These are phyloP conservation scores for Pedetes capensis DNA, from an alignment of 2,113 vertebrate species.

Conservation along the genomic window DNA sequence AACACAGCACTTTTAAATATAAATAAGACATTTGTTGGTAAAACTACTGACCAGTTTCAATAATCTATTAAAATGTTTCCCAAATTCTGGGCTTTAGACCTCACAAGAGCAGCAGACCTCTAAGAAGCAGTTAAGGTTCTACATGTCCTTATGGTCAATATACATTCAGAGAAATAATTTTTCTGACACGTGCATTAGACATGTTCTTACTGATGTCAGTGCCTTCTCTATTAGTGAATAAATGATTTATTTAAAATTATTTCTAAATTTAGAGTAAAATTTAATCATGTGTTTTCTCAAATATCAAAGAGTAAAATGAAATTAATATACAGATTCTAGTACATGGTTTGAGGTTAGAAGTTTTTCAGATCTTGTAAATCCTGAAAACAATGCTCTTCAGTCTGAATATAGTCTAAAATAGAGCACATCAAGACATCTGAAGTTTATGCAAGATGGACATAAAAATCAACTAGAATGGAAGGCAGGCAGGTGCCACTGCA, in stretches of 20 bases:
- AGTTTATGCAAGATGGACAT: not conserved
- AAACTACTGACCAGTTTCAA: not conserved
- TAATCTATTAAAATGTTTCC: not conserved
- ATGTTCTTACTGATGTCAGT: not conserved
- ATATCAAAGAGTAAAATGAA: not conserved
- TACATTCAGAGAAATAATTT: not conserved
- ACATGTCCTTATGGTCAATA: not conserved
- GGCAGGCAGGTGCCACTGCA: not conserved
- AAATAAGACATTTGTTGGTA: constrained; percentile 16
- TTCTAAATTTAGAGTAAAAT: constrained; percentile 29
- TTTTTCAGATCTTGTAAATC: not conserved
- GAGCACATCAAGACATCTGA: not conserved
- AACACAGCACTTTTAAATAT: not conserved
- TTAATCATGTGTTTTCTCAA: not conserved
- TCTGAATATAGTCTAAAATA: not conserved
- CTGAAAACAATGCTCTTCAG: not conserved
- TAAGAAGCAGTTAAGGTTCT: not conserved
- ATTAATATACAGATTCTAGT: not conserved
- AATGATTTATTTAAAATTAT: not conserved
- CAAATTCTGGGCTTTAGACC: not conserved
- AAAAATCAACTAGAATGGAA: not conserved
- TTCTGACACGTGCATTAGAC: not conserved
- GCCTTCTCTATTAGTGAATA: not conserved
- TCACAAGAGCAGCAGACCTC: not conserved
- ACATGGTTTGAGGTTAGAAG: constrained; percentile 9